These are phyloP conservation scores for Watsonalla binaria DNA, from an alignment of 2,888 invertebrate genomes.

Conservation along the genomic window DNA sequence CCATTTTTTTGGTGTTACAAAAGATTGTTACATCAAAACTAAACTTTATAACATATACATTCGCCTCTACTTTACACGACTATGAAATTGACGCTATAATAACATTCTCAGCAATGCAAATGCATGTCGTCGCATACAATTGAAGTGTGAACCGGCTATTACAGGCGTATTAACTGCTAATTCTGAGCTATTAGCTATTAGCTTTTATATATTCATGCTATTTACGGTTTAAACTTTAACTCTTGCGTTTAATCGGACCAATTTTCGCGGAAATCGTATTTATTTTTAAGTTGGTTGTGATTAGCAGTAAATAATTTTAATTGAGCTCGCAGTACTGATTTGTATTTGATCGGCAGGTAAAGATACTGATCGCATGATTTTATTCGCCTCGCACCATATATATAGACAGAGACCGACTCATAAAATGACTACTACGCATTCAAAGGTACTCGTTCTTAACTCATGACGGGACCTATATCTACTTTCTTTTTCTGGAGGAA, in stretches of 20 bases:
- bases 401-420: no score
- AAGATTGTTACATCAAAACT: constrained; percentile 4
- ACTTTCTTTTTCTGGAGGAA: no score
- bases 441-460: no score
- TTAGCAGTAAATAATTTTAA: no score
- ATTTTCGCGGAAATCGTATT: not conserved
- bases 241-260: constrained; percentile 2
- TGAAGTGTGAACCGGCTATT: constrained; percentile 20
- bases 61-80: constrained; percentile 7
- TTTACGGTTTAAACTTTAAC: constrained; percentile 25
- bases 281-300: no score
- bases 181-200: constrained; percentile 18
- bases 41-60: constrained; percentile 12
- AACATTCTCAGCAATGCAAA: constrained; percentile 40
- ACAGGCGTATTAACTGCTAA: constrained; percentile 9
- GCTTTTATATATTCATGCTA: constrained; percentile 18
- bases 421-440: no score
- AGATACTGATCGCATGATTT: no score
- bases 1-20: no score
- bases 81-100: constrained; percentile 26
- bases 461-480: no score
- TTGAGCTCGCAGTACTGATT: no score
- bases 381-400: no score
- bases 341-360: no score
- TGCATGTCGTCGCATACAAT: constrained; percentile 23